phyloP scores from a whole-genome alignment of 2,888 invertebrate species.

The Athrips mouffetella region DNA sequence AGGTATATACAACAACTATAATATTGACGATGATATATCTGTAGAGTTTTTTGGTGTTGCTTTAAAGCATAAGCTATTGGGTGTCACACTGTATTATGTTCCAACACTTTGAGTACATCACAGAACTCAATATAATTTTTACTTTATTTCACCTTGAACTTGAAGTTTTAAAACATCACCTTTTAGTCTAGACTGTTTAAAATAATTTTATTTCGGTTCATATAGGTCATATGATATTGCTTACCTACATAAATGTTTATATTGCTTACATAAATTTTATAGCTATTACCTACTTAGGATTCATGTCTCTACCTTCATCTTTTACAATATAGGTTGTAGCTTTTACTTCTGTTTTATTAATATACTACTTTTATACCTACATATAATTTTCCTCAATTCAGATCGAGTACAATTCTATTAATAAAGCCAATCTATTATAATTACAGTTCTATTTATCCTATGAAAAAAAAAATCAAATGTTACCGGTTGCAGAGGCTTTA shows the following conservation, averaged over 20 bases:
- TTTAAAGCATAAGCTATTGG: not conserved
- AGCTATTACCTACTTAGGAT: not conserved
- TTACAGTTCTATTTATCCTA: slow-evolving; percentile 25
- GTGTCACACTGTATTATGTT: too few species aligned
- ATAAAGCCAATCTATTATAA: slow-evolving; percentile 23
- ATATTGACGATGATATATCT: slow-evolving; percentile 15
- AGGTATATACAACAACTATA: slow-evolving; percentile 36
- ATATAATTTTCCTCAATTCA: slow-evolving; percentile 67
- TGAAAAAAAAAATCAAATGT: slow-evolving; percentile 27
- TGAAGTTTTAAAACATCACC: not conserved
- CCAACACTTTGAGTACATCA: too few species aligned
- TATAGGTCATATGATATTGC: not conserved
- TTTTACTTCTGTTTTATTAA: not conserved
- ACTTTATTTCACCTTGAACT: too few species aligned
- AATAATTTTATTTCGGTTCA: not conserved
- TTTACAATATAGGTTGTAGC: too few species aligned
- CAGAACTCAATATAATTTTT: too few species aligned
- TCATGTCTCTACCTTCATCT: not conserved
- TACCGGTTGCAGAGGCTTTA: slow-evolving; percentile 69
- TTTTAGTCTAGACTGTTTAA: not conserved
- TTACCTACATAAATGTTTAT: not conserved
- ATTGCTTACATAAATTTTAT: not conserved
- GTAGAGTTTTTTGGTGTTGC: not conserved
- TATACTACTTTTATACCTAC: not conserved
- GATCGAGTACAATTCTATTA: slow-evolving; percentile 45